Base-by-base conservation (phyloP, 2,113 vertebrate genomes). In the Strigops habroptila region DNA sequence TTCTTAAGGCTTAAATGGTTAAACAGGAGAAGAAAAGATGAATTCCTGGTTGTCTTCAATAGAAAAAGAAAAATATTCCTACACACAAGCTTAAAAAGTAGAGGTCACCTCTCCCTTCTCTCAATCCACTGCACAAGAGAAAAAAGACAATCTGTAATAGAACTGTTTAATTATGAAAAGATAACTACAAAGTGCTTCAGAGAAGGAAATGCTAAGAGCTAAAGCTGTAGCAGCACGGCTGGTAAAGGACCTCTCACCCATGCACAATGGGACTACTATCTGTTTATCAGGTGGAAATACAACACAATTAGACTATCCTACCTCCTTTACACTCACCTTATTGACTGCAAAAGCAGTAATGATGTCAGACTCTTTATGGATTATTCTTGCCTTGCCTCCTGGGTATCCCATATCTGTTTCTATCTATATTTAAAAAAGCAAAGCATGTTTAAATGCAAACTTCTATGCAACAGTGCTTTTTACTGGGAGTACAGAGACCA, bases 261-360 rank as follows among this genome's bases (percentile, higher is more conserved):
- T 37, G 48, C 44, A 65, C 27, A 74, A 7, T 3, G 12, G 18
- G 24, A 74, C 15, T 35, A 28, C 14, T 12, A 70, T 6, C 9
- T 68, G 7, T 68, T 65, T 30, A 77, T 80, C 46, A 37, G 16
- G 27, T 33, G 19, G 57, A 93, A 84, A 24, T 17, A 91, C 21
- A 88, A 70, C 27, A 55, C 4, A 52, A 57, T 63, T 41, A 60
- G 9, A 53, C 33, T 63, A 76, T 57, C 62, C 55, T 84, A 65
- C 9, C 27, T 37, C 60, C 44, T 63, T 57, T 84, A 55, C 51
- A 93, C 96, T 96, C 83, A 98, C 98, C 91, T 98, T 98, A 97
- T 98, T 98, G 92, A 98, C 98, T 86, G 98, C 98, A 97, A 98
- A 98, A 63, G 98, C 98, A 92, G 98, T 98, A 95, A 98, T 98